phyloP scores from a whole-genome alignment of 23 tunicate genomes.

The Trididemnum clinides region DNA sequence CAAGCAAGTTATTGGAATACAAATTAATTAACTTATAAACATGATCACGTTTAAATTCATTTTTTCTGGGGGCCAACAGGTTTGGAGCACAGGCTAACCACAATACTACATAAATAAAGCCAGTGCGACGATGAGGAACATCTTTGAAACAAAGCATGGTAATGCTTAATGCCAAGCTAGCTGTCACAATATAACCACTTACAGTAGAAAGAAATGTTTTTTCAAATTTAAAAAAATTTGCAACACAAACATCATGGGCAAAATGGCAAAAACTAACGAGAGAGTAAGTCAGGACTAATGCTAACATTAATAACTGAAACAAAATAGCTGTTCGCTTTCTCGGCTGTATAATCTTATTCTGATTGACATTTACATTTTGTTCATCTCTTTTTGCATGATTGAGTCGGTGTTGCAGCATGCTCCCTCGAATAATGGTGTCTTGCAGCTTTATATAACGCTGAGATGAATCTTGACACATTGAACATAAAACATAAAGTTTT shows the following conservation, averaged over 20 bases:
- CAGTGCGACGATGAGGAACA: background rate
- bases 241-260: background rate
- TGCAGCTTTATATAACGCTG: constrained; percentile 39
- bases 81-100: background rate
- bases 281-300: too few relatives aligned
- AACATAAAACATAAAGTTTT: constrained; percentile 43
- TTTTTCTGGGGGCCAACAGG: background rate
- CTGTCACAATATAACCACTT: background rate
- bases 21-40: background rate
- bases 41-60: background rate
- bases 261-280: too few relatives aligned
- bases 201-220: background rate
- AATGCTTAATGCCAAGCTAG: background rate
- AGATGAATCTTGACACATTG: constrained; percentile 14
- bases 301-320: too few relatives aligned
- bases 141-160: background rate
- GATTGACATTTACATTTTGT: too few relatives aligned
- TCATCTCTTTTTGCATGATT: too few relatives aligned
- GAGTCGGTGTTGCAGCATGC: constrained; percentile 12
- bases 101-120: background rate
- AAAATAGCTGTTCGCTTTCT: too few relatives aligned
- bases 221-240: background rate
- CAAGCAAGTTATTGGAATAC: background rate
- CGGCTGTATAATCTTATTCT: too few relatives aligned
- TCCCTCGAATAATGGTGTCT: constrained; percentile 53